Evolutionary conservation across 2,888 invertebrate species (phyloP).

Genomic region (Andrena bicolor): DNA sequence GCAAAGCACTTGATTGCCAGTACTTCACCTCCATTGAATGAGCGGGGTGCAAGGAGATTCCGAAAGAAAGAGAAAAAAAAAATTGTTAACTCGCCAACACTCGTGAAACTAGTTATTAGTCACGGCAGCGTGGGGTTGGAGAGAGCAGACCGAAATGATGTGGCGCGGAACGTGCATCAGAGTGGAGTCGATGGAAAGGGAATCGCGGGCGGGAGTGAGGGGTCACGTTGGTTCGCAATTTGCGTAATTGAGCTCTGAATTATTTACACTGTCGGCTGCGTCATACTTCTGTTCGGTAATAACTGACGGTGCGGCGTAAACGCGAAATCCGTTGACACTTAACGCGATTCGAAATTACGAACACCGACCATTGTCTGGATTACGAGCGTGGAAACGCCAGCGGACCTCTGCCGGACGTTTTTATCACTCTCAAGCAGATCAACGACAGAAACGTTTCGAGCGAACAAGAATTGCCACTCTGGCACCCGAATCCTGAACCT

Average conservation of each 20-base stretch:
- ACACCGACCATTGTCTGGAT: constrained; percentile 53
- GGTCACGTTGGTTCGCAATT: constrained; percentile 77
- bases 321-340: constrained; percentile 76
- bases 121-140: constrained; percentile 42
- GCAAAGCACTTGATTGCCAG: constrained; percentile 18
- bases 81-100: constrained; percentile 55
- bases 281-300: constrained; percentile 80
- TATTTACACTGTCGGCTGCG: constrained; percentile 83
- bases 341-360: constrained; percentile 69
- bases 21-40: constrained; percentile 35
- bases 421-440: constrained; percentile 1
- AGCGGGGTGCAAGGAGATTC: constrained; percentile 4
- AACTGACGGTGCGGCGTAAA: constrained; percentile 73
- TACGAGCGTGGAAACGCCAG: constrained; percentile 18
- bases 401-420: constrained; percentile 2
- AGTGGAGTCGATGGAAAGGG: constrained; percentile 32
- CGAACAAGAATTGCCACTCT: background rate
- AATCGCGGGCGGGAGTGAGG: constrained; percentile 50
- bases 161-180: constrained; percentile 67
- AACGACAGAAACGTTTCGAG: background rate
- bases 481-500: background rate
- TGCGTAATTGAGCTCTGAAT: constrained; percentile 84
- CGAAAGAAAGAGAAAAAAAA: constrained; percentile 20
- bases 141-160: constrained; percentile 68
- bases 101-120: constrained; percentile 75